Percentiles rank a stretch among this genome's conserved stretches.
phyloP scores from a whole-genome alignment of 2,888 invertebrate species.

The Nowickia ferox region DNA sequence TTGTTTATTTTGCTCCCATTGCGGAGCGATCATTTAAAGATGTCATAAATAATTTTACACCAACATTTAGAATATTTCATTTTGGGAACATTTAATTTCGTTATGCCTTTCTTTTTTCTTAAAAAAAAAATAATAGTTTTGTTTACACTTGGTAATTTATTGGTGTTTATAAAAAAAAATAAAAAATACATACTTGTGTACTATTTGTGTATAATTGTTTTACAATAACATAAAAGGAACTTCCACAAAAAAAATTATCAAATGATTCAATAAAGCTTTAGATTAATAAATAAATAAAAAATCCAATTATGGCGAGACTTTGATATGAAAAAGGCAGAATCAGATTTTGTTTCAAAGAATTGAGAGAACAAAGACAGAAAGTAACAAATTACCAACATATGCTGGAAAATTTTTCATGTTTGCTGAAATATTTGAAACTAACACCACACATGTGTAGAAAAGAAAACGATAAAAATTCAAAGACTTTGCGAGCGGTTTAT shows the following conservation, averaged over 20 bases:
- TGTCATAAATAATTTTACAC: constrained; percentile 10
- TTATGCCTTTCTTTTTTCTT: background rate
- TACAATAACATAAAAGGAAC: no score
- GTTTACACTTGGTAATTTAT: constrained; percentile 46
- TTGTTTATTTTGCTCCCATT: constrained; percentile 1
- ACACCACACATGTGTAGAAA: background rate
- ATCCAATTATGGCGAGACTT: constrained; percentile 4
- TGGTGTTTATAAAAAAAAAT: constrained; percentile 5
- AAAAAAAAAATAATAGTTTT: background rate
- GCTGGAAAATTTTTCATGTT: constrained; percentile 53
- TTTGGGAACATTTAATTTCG: background rate
- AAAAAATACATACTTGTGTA: background rate
- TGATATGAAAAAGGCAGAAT: background rate
- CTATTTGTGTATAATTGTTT: no score
- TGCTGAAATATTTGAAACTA: background rate
- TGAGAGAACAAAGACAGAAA: background rate
- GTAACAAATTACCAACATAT: constrained; percentile 63
- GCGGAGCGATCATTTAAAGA: background rate
- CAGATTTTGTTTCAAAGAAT: constrained; percentile 8
- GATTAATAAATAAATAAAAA: constrained; percentile 13
- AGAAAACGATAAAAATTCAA: background rate
- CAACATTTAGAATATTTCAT: background rate
- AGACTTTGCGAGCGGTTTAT: background rate
- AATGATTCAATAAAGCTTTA: background rate
- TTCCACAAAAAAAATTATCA: background rate